These are phyloP conservation scores for Anadara kagoshimensis DNA, from an alignment of 1,140 invertebrate species.

Conservation along the genomic window DNA sequence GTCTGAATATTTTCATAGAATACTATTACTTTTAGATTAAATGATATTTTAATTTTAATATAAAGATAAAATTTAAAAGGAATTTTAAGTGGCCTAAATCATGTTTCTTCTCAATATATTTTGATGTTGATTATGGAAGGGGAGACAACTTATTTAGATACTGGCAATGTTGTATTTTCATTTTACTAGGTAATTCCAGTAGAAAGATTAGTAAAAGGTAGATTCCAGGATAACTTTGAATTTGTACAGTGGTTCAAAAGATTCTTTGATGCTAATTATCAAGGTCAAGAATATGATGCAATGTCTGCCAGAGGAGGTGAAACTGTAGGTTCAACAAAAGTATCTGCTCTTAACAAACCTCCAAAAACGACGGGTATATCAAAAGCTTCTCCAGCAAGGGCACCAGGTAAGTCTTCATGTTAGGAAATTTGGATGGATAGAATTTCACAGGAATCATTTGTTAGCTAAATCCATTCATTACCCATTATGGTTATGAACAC, in stretches of 20 bases:
- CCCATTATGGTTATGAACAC: too few species aligned
- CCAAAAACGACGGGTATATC: not conserved
- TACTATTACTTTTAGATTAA: too few species aligned
- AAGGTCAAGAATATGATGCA: constrained; percentile 95
- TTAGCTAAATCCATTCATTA: too few species aligned
- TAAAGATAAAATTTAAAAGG: too few species aligned
- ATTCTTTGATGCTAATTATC: constrained; percentile 99
- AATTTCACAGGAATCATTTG: too few species aligned
- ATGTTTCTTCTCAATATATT: too few species aligned
- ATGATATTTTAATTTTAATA: too few species aligned
- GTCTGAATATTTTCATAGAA: too few species aligned
- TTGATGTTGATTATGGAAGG: too few species aligned
- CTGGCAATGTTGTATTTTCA: not conserved
- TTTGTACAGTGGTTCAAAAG: constrained; percentile 99
- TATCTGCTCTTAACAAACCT: constrained; percentile 18
- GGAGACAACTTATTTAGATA: too few species aligned
- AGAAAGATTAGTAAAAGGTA: constrained; percentile 97
- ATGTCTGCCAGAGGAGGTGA: constrained; percentile 88
- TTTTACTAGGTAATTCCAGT: constrained; percentile 91
- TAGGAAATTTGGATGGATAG: not conserved
- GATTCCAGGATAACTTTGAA: constrained; percentile 99
- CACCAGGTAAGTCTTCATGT: not conserved
- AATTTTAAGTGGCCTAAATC: too few species aligned
- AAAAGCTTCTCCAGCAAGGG: constrained; percentile 5
- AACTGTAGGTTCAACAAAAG: constrained; percentile 76